Base-by-base conservation (phyloP, 53 echinoderm and acorn worm species). In the Echinarachnius parma region DNA sequence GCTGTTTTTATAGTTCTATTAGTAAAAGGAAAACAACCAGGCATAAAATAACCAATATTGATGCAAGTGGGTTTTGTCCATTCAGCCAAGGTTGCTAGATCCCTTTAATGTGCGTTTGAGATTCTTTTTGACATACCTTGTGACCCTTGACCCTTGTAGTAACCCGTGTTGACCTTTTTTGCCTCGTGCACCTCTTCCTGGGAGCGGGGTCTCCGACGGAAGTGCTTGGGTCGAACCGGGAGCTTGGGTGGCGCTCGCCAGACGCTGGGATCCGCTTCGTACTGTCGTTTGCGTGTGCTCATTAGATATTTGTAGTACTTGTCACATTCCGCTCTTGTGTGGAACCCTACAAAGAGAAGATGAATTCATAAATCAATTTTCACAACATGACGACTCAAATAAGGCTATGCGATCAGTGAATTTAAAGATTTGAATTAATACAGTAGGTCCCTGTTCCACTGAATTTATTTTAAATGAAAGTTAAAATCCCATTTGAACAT, bases 231-330 rank as follows among this genome's bases (percentile, higher is more conserved):
- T 67, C 78, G 62, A 7, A 86, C 86, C 2, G 86, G 84, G 31
- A 86, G 84, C 46, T 87, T 90, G 20, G 94, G 94, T 19, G 94
- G 89, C 9, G 86, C 48, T 34, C 87, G 52, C 94, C 94, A 94
- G 10, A 94, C 84, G 24, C 62, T 90, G 53, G 94, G 82, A 52
- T 94, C 94, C 9, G 86, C 60, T 18, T 74, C 82, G 66, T 81
- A 94, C 61, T 94, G 94, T n/a, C 63, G 80, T 50, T 90, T 90
- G 5, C 94, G 52, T 5, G 86, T 23, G 4, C 78, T 61, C 23
- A 61, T 63, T 4, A 94, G 48, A 47, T 94, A 94, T 26, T 81
- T 80, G n/a, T 77, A 77, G 61, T 94, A 94, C 15, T 72, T 64
- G 10, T 94, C 61, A 44, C 80, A 83, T 48, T 89, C 89, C 28